Base-by-base conservation (phyloP, 2,797 vertebrate species). In the Bovichtus variegatus region DNA sequence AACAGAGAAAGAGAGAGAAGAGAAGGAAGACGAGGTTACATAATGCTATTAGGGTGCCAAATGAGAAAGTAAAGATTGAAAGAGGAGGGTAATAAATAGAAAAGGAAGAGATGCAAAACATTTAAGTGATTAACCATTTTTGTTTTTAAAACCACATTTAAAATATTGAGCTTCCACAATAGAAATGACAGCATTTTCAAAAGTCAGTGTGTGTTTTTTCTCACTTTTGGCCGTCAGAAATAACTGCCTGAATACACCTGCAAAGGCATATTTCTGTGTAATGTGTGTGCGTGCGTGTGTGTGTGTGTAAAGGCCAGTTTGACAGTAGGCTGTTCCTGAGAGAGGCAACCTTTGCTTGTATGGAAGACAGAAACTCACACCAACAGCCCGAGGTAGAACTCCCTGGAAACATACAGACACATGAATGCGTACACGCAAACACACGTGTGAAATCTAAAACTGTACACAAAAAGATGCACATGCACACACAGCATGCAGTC, bases 291-390 rank as follows among this genome's bases (percentile, higher is more conserved):
- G n/a, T n/a, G n/a, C n/a, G n/a, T n/a, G 6, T 46, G 19, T 62
- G 29, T 61, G 74, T 61, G 71, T 74, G 12, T 77, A 84, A 88
- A 92, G 85, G 87, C 80, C 85, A 81, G 77, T 81, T 80, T 2
- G 13, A 47, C 81, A 60, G 73, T 44, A 53, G 55, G 41, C 63
- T 57, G 62, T 66, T 81, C 87, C 88, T 67, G 27, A 4, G 86
- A 89, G 87, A 87, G 64, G 49, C 87, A 83, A 90, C 86, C 86
- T 90, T 91, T 86, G 79, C 80, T 76, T 74, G 63, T 66, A 38
- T 21, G 60, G 77, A 79, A 88, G 80, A 86, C 59, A 84, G 72
- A 85, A 84, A 83, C 69, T 74, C 74, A 71, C 23, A 79, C 74
- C 16, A 54, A 87, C 65, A 81, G 73, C 76, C 82, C 0, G 57